Conservation (phyloP, 37 sponge, comb jelly and placozoan genomes). For the Oopsacas minuta region DNA sequence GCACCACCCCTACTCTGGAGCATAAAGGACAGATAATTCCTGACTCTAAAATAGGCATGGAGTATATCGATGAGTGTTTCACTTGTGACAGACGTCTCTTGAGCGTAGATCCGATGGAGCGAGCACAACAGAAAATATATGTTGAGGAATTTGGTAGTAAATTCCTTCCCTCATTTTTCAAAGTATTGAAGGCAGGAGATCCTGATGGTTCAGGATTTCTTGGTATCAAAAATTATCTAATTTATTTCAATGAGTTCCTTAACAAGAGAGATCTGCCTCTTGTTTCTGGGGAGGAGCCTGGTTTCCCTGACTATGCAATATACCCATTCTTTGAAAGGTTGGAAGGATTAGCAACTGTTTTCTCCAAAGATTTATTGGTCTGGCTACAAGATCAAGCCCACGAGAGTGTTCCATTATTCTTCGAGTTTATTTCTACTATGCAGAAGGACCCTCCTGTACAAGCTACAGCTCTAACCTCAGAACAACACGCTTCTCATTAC, state of each 20-base stretch:
- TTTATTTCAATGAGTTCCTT: slow-evolving; percentile 4
- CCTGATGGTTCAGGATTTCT: not conserved
- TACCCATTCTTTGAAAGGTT: not conserved
- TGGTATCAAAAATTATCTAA: not conserved
- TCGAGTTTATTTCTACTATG: slow-evolving; percentile 14
- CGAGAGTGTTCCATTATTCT: not conserved
- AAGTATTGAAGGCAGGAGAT: not conserved
- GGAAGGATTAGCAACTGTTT: not conserved
- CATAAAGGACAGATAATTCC: slow-evolving; percentile 41
- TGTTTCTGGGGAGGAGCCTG: not conserved
- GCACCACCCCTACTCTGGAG: slow-evolving; percentile 42
- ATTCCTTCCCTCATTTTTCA: not conserved
- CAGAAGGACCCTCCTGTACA: not conserved
- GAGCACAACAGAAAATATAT: slow-evolving; percentile 1
- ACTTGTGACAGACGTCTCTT: not conserved
- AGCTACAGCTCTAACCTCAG: not conserved
- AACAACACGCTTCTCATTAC: not conserved
- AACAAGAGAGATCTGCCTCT: not conserved
- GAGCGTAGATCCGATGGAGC: not conserved
- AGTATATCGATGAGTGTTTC: slow-evolving; percentile 1
- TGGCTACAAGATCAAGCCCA: not conserved
- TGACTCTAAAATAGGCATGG: slow-evolving; percentile 40
- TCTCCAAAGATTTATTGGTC: not conserved
- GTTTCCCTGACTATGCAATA: not conserved
- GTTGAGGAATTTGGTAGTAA: not conserved